Evolutionary conservation across 1,140 invertebrate species (phyloP), one percentile per base, ranked within the genome.

Genomic region (Campodea augens): DNA sequence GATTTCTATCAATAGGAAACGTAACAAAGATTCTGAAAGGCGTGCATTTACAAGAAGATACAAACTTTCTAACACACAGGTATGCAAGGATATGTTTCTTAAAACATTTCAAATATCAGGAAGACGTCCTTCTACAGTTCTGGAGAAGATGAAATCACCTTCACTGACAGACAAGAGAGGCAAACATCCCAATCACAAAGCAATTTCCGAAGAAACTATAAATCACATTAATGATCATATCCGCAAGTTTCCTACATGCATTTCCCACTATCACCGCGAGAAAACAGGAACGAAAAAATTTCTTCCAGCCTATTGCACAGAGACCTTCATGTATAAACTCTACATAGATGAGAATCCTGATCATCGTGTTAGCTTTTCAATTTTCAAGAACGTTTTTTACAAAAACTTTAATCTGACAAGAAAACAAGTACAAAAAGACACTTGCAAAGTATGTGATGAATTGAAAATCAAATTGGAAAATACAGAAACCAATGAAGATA

Each of bases 321-420:
- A 19, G n/a, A 20, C n/a, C 5, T 13, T 21, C 19, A 41, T 41
- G 39, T 24, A 41, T 22, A 24, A 41, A 18, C 22, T 41, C 18
- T 41, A 41, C 22, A 41, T n/a, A 20, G 22, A 13, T 32, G 27
- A 32, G 22, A 41, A n/a, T 19, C n/a, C 22, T 41, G 39, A 22
- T n/a, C n/a, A 5, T 22, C 22, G 15, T 41, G 39, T 41, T 21
- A 41, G 27, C 15, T 41, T 20, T 21, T 2, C 15, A 41, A 19
- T 21, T 24, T 41, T 19, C 22, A 41, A 41, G 39, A 20, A 24
- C 18, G 22, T 41, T 4, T 41, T 41, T 41, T 22, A 20, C n/a
- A 24, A 18, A n/a, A 41, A 41, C 18, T 41, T 41, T 18, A 41
- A 41, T 24, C 39, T 20, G 39, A 37, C n/a, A 37, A 37, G 20